A percentile compares a stretch with the other conserved stretches of the same genome.
Conservation (phyloP, 2,113 vertebrate genomes). For the Sturnus vulgaris region DNA sequence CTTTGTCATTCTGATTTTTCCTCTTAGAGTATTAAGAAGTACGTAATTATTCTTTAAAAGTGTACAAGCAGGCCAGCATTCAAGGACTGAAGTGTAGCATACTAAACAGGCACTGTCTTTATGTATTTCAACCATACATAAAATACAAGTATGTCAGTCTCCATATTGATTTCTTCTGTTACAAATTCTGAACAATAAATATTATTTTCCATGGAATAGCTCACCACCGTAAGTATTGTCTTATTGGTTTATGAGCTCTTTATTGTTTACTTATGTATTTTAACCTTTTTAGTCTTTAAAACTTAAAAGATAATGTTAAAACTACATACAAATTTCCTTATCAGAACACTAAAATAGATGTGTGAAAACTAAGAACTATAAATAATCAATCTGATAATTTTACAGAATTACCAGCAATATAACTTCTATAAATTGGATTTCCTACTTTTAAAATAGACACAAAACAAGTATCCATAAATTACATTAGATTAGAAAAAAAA, state of each 20-base stretch:
- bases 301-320: background rate
- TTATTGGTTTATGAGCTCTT: background rate
- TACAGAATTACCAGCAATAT: background rate
- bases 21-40: background rate
- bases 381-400: background rate
- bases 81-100: background rate
- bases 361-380: background rate
- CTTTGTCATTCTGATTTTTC: background rate
- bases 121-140: background rate
- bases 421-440: background rate
- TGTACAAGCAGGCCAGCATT: background rate
- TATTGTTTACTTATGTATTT: background rate
- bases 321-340: background rate
- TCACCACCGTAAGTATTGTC: fast-evolving
- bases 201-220: background rate
- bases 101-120: background rate
- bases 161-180: background rate
- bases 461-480: background rate
- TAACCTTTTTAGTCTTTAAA: background rate
- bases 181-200: background rate
- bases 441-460: background rate
- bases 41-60: conserved; percentile 4
- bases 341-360: background rate
- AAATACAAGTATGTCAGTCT: background rate
- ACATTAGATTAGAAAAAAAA: background rate